Evolutionary conservation across 30 jellyfish, hydroid and myxozoan species (phyloP), one percentile per base, ranked within the genome.

Genomic region (Chrysaora quinquecirrha): DNA sequence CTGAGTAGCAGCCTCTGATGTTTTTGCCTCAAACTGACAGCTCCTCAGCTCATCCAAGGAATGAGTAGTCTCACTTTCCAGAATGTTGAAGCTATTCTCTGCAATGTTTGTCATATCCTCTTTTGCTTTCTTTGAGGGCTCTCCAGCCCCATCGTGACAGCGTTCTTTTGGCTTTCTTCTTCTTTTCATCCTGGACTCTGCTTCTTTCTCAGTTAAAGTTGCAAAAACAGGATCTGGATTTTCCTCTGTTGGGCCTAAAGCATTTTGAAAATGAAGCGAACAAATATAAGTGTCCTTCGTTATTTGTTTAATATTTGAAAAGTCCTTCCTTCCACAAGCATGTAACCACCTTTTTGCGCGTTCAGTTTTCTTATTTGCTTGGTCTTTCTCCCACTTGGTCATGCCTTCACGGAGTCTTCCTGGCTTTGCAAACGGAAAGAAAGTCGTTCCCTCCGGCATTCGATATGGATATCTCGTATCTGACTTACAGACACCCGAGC

Each of bases 271-370:
- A 69, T 46, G 82, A 0, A 83, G 63, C 49, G 80, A 83, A 71
- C 87, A 83, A 49, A 80, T 80, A 48, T 80, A 70, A 3, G 87
- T 83, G 35, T 72, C 79, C 21, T 81, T 69, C 79, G 75, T 81
- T 66, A 65, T 81, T 46, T 35, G 87, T 24, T 83, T 46, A 1
- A 48, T 1, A 0, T 38, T 70, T 28, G 80, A 54, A 83, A 83
- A 83, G 81, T 83, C 81, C 33, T 71, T 71, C 32, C 94, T 83
- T 30, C 94, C 94, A 83, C 94, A 83, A 29, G 73, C 81, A 83
- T 83, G 82, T 33, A 6, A 27, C 94, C 94, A 83, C 27, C 81
- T 33, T 62, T 69, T 69, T 1, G 91, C 84, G 25, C 33, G 4
- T 29, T 65, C 91, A 1, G 84, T 24, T 34, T 58, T 65, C 38